phyloP scores from a whole-genome alignment of 37 sponge, comb jelly and placozoan species.

The Oopsacas minuta region DNA sequence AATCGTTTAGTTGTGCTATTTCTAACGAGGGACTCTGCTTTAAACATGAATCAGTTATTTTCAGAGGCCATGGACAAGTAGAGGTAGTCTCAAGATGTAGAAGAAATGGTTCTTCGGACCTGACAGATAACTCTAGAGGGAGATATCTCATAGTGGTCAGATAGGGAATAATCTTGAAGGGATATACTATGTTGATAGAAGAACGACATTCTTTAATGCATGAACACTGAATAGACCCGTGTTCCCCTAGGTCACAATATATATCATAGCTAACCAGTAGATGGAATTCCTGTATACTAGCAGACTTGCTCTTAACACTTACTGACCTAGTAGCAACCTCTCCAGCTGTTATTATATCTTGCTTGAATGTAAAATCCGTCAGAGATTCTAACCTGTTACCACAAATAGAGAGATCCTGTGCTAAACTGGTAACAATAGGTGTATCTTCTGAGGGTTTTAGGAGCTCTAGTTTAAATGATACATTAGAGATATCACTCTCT shows the following conservation, averaged over 20 bases:
- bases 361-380: not conserved
- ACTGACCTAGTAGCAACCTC: not conserved
- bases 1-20: not conserved
- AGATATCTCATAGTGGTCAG: not conserved
- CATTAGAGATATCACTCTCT: not conserved
- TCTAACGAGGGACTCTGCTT: not conserved
- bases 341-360: not conserved
- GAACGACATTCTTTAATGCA: not conserved
- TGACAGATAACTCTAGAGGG: not conserved
- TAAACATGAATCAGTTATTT: not conserved
- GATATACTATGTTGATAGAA: not conserved
- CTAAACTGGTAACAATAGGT: not conserved
- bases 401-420: not conserved
- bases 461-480: constrained; percentile 1
- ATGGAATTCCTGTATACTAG: not conserved
- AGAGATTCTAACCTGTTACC: not conserved
- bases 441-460: not conserved
- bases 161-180: not conserved
- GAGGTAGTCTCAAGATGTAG: not conserved
- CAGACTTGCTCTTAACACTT: not conserved
- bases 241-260: not conserved
- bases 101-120: not conserved
- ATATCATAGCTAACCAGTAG: not conserved
- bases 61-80: not conserved
- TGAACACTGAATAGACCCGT: not conserved